Base-by-base conservation (phyloP, 2,113 vertebrate genomes). In the Erythrocercus mccallii region DNA sequence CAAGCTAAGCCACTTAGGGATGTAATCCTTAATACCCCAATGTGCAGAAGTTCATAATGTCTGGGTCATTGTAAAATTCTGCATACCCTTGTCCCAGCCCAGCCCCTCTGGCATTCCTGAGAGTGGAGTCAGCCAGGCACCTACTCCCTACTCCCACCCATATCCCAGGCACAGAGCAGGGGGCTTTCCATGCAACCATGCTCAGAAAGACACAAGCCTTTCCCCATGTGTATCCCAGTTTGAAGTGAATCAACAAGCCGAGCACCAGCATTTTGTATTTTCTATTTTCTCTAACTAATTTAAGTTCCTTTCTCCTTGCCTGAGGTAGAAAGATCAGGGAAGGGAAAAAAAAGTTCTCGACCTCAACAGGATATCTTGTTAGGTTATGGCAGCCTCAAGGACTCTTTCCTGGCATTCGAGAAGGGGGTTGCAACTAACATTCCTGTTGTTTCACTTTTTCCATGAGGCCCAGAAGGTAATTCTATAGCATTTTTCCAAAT, bases 21-120 rank as follows among this genome's bases (percentile, higher is more conserved):
- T 37, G 61, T 95, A 94, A 95, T 95, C 89, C 77, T 79, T 96
- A 95, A 95, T 81, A 87, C 65, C 53, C 48, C 83, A 74, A 42
- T 6, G 9, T 45, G 42, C 78, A 90, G 80, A 86, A 92, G 76
- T 90, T 83, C 37, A 60, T 53, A 48, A 88, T 2, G 80, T 86
- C 95, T 97, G 88, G 72, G 76, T 88, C 69, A 62, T 0, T 73
- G 58, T 21, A 45, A 93, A 96, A 78, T 90, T 96, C 53, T 83
- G 40, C 71, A 80, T 14, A 35, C 16, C 37, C 64, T 37, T 1
- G 7, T 69, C 31, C 38, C 69, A 93, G 53, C 31, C 21, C 57
- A 80, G 79, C 31, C 40, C 48, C 25, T 44, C 28, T 7, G 31
- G 47, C 65, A 73, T 15, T 47, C 78, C 35, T 2, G 0, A 6